phyloP scores from a whole-genome alignment of 2,113 vertebrate genomes.

The Collichthys lucidus region DNA sequence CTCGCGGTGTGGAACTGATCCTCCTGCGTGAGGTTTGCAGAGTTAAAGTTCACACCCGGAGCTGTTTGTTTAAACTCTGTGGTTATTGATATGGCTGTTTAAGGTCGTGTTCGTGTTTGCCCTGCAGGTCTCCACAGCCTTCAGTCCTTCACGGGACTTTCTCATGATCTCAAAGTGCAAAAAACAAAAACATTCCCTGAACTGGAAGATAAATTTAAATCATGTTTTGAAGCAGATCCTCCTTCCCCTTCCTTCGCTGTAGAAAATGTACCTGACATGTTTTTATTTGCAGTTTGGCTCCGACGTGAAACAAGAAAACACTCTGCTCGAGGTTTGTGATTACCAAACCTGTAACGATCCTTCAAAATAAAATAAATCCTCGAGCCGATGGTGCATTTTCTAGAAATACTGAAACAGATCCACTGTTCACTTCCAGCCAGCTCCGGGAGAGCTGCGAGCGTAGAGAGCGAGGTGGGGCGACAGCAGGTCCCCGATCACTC shows the following conservation, averaged over 20 bases:
- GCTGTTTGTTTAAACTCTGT: neutral
- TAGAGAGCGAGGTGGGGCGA: constrained; percentile 28
- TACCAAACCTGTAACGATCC: neutral
- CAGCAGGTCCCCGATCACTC: constrained; percentile 44
- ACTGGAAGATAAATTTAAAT: constrained; percentile 32
- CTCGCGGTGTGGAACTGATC: neutral
- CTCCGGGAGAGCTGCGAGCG: constrained; percentile 24
- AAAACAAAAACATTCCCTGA: constrained; percentile 64
- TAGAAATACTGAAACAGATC: constrained; percentile 27
- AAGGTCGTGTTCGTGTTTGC: constrained; percentile 6
- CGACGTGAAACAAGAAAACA: constrained; percentile 1
- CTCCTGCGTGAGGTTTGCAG: neutral
- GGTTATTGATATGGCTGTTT: constrained; percentile 34
- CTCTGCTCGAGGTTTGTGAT: constrained; percentile 26
- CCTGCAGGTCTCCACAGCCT: neutral
- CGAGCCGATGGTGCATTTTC: neutral
- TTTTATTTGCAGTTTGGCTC: constrained; percentile 19
- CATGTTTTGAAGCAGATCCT: constrained; percentile 23
- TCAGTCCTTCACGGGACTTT: neutral
- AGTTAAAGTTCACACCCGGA: neutral
- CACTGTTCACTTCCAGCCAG: constrained; percentile 37
- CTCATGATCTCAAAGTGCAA: constrained; percentile 48
- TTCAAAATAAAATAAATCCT: neutral
- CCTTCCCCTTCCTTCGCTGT: neutral
- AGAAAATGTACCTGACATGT: constrained; percentile 44